phyloP scores from a whole-genome alignment of 30 jellyfish, hydroid and myxozoan species.

The Euphysa ruthae region DNA sequence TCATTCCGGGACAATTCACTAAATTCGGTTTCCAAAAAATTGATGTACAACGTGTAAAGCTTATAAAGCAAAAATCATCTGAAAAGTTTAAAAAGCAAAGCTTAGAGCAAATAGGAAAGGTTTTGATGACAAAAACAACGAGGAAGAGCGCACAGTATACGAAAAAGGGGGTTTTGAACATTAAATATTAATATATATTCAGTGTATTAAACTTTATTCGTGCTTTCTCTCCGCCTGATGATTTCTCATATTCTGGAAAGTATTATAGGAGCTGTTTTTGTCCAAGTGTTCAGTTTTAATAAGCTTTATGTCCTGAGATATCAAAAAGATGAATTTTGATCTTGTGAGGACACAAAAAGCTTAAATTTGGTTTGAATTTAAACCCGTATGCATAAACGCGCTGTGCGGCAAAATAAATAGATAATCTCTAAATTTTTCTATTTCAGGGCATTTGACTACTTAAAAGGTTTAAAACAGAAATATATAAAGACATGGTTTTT shows the following conservation, averaged over 20 bases:
- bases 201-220: too few relatives aligned
- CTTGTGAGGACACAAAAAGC: neutral
- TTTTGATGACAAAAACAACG: too few relatives aligned
- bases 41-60: neutral
- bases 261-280: neutral
- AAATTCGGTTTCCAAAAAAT: neutral
- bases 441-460: neutral
- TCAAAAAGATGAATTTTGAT: neutral
- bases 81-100: neutral
- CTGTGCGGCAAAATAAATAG: neutral
- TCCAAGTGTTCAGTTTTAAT: neutral
- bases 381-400: neutral
- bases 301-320: slow-evolving; percentile 3
- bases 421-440: neutral
- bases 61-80: too few relatives aligned
- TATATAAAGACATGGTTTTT: neutral
- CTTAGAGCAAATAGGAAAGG: too few relatives aligned
- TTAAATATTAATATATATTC: too few relatives aligned
- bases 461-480: neutral
- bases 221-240: too few relatives aligned
- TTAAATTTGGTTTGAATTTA: neutral
- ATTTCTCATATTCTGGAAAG: neutral
- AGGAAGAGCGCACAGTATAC: too few relatives aligned
- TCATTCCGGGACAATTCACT: neutral
- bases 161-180: too few relatives aligned